These are phyloP conservation scores for Temnothorax longispinosus DNA, from an alignment of 1,140 invertebrate species.

Conservation along the genomic window DNA sequence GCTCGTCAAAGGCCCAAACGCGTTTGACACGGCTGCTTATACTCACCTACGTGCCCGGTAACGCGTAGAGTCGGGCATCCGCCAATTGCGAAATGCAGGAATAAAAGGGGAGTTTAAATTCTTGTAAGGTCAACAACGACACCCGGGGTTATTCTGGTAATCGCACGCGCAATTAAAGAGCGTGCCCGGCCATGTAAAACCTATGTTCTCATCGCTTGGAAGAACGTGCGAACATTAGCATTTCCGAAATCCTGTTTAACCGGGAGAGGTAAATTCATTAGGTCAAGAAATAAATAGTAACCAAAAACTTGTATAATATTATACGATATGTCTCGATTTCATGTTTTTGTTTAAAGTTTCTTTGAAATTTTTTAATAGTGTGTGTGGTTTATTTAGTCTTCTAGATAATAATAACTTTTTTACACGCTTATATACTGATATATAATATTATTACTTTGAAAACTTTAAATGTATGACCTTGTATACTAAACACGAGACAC, in stretches of 20 bases:
- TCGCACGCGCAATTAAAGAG: constrained; percentile 58
- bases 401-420: background rate
- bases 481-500: background rate
- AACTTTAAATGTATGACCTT: background rate
- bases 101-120: constrained; percentile 67
- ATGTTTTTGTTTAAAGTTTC: background rate
- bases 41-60: constrained; percentile 64
- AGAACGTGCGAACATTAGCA: constrained; percentile 35
- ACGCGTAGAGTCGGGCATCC: constrained; percentile 73
- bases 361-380: background rate
- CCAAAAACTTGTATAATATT: background rate
- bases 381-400: background rate
- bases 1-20: constrained; percentile 39
- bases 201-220: background rate
- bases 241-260: constrained; percentile 26
- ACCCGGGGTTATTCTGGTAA: constrained; percentile 62
- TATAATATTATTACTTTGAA: background rate
- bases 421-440: background rate
- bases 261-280: background rate
- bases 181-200: constrained; percentile 1
- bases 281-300: background rate
- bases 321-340: background rate
- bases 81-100: constrained; percentile 80
- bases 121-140: constrained; percentile 67
- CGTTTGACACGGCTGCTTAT: constrained; percentile 48